These are phyloP conservation scores for Micronycteris hirsuta DNA, from an alignment of 2,113 vertebrate species.

Conservation along the genomic window DNA sequence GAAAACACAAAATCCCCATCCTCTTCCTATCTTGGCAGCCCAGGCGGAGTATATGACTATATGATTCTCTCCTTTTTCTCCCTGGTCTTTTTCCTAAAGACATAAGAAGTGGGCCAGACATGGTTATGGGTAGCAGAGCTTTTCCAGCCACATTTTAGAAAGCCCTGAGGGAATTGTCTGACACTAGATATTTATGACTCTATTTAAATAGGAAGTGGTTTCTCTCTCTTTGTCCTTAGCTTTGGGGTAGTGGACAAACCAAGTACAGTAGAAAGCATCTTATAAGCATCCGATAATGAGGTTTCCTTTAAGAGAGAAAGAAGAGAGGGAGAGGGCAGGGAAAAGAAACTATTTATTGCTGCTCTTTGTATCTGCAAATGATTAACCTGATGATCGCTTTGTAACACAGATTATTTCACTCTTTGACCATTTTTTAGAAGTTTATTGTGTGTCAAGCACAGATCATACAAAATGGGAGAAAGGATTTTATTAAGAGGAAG, in stretches of 20 bases:
- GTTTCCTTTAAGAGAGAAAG: background rate
- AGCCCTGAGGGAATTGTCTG: background rate
- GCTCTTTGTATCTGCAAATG: background rate
- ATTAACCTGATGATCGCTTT: background rate
- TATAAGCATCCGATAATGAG: background rate
- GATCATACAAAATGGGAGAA: background rate
- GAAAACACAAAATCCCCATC: background rate
- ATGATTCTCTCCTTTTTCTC: background rate
- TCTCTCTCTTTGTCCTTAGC: background rate
- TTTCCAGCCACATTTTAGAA: background rate
- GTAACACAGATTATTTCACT: background rate
- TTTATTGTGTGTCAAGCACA: background rate
- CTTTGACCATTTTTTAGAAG: background rate
- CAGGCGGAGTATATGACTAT: background rate
- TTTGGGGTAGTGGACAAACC: background rate
- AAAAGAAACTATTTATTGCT: background rate
- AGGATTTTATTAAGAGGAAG: background rate
- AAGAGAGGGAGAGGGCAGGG: background rate
- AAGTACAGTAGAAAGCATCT: background rate
- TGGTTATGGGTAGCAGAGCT: background rate
- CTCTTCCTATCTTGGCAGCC: background rate
- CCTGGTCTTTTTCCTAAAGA: background rate
- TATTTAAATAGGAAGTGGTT: conserved; percentile 20
- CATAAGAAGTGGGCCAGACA: background rate
- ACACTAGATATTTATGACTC: background rate